A percentile compares a stretch with the other conserved stretches of the same genome.
These are phyloP conservation scores for Nephrotoma flavescens DNA, from an alignment of 2,888 invertebrate genomes.

Conservation along the genomic window DNA sequence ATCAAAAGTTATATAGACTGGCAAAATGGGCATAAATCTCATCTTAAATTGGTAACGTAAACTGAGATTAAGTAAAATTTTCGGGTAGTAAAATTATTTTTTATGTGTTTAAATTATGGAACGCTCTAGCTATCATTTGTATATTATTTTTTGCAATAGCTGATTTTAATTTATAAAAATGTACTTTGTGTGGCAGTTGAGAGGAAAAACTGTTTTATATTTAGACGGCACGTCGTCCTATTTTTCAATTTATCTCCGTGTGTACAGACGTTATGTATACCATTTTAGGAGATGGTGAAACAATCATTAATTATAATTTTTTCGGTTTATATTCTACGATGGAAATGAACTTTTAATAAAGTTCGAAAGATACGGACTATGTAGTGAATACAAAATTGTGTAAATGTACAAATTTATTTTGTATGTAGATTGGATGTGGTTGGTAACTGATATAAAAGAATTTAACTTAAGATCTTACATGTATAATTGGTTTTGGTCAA, in stretches of 20 bases:
- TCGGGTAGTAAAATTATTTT: no score
- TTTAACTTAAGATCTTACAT: no score
- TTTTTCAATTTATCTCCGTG: not conserved
- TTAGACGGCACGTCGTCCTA: not conserved
- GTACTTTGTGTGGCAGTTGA: not conserved
- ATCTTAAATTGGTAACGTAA: no score
- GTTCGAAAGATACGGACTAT: not conserved
- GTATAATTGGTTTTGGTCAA: no score
- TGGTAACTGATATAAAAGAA: not conserved
- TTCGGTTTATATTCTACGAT: not conserved
- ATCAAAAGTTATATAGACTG: no score
- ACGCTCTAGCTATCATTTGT: not conserved
- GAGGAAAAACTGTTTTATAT: not conserved
- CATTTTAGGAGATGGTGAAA: not conserved
- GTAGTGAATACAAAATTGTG: not conserved
- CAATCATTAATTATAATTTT: not conserved
- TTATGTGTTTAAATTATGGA: no score
- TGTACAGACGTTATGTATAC: not conserved
- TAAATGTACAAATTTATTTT: not conserved
- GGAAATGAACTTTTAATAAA: not conserved
- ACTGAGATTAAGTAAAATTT: no score
- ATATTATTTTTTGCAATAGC: not conserved
- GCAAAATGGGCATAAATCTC: no score
- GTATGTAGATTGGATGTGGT: not conserved
- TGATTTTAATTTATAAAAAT: not conserved